Conservation (phyloP, 2,113 vertebrate species). For the Motacilla alba region DNA sequence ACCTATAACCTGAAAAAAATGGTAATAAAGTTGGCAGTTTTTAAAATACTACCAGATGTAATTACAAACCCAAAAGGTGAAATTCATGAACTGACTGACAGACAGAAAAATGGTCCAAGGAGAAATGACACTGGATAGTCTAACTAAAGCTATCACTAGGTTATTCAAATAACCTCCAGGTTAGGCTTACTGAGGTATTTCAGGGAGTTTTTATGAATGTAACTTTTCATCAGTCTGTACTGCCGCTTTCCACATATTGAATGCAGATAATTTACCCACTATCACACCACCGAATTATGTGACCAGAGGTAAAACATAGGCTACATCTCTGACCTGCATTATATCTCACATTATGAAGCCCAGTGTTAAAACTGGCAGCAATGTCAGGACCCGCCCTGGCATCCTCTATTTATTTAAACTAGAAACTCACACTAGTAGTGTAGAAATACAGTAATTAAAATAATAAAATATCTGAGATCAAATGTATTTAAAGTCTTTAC, state of each 20-base stretch:
- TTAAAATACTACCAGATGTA: neutral
- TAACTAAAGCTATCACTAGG: neutral
- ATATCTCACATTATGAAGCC: neutral
- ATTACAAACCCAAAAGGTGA: neutral
- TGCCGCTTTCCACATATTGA: neutral
- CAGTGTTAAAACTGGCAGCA: neutral
- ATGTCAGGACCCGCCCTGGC: neutral
- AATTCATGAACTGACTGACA: neutral
- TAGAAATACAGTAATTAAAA: neutral
- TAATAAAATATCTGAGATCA: neutral
- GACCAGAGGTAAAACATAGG: neutral
- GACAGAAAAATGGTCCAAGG: neutral
- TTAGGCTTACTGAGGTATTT: neutral
- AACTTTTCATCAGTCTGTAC: neutral
- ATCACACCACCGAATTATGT: neutral
- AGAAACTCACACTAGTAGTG: neutral
- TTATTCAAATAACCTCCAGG: neutral
- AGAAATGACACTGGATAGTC: neutral
- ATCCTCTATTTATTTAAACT: neutral
- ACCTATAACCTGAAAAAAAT: neutral
- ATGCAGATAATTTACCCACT: neutral
- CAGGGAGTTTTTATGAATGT: neutral
- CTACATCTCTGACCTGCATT: neutral
- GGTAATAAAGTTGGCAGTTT: neutral
- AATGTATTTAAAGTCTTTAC: neutral